A percentile compares a stretch with the other conserved stretches of the same genome.
Conservation (phyloP, 2,888 invertebrate genomes). For the Sialis fuliginosa region DNA sequence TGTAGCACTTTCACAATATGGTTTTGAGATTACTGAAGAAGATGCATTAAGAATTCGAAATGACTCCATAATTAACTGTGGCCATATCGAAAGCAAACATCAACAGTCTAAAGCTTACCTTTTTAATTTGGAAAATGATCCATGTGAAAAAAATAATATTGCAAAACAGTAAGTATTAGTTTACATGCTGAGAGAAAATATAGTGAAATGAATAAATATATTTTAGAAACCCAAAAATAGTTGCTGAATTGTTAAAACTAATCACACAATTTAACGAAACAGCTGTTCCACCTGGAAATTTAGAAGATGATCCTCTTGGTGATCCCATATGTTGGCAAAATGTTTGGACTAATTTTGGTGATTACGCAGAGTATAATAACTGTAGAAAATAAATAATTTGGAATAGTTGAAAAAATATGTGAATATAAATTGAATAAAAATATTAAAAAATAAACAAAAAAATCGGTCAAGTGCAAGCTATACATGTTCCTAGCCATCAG, state of each 20-base stretch:
- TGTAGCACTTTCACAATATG: constrained; percentile 31
- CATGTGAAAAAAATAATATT: constrained; percentile 61
- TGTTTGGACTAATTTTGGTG: constrained; percentile 67
- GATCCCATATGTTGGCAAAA: constrained; percentile 65
- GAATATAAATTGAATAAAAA: too few relatives aligned
- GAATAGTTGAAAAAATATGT: too few relatives aligned
- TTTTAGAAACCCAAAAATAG: constrained; percentile 40
- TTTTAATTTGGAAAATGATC: constrained; percentile 57
- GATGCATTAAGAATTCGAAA: constrained; percentile 28
- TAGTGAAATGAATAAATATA: background rate
- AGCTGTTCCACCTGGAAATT: constrained; percentile 54
- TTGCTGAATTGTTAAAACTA: constrained; percentile 31
- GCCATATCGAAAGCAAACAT: constrained; percentile 9
- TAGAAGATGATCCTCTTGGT: constrained; percentile 45
- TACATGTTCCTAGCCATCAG: too few relatives aligned
- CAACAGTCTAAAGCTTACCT: constrained; percentile 35
- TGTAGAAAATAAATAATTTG: too few relatives aligned
- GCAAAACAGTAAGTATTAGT: constrained; percentile 27
- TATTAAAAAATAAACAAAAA: too few relatives aligned
- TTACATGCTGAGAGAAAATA: too few relatives aligned
- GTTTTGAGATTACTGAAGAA: constrained; percentile 29
- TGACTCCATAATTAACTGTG: constrained; percentile 38
- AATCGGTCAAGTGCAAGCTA: too few relatives aligned
- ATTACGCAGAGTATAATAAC: constrained; percentile 22
- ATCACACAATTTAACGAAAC: constrained; percentile 43